These are phyloP conservation scores for Sphyrna mokarran DNA, from an alignment of 2,113 vertebrate genomes.

Conservation along the genomic window DNA sequence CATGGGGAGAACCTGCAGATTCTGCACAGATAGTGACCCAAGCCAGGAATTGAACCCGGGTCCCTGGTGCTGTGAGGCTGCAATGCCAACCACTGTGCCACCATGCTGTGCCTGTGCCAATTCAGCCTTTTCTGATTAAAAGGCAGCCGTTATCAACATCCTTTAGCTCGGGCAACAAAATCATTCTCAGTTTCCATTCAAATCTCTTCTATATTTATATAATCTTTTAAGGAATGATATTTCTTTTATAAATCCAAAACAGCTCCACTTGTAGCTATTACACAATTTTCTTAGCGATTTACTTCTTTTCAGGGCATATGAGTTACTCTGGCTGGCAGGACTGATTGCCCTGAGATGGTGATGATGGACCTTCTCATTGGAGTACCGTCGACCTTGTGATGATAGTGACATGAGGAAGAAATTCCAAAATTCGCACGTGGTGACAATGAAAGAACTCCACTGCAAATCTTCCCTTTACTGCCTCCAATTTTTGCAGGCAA, in stretches of 20 bases:
- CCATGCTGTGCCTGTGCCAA: no score
- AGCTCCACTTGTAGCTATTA: neutral
- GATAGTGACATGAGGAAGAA: neutral
- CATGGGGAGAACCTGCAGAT: no score
- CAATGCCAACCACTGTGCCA: no score
- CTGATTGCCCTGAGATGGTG: neutral
- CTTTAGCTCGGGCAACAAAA: neutral
- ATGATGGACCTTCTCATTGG: neutral
- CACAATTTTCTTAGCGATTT: neutral
- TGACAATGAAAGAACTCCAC: neutral
- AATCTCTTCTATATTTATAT: neutral
- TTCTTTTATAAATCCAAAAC: neutral
- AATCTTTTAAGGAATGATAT: neutral
- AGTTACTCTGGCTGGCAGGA: neutral
- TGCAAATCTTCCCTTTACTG: neutral
- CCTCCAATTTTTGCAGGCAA: neutral
- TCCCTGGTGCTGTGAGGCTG: no score
- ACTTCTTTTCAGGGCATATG: neutral
- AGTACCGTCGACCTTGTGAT: neutral
- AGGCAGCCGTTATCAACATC: neutral
- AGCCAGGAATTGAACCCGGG: no score
- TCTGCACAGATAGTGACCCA: no score
- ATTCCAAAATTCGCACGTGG: neutral
- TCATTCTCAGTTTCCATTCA: neutral
- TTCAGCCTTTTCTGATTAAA: neutral